Evolutionary conservation across 2,888 invertebrate genomes (phyloP), one percentile per base, ranked within the genome.

Genomic region (Scaptomyza tumidula): DNA sequence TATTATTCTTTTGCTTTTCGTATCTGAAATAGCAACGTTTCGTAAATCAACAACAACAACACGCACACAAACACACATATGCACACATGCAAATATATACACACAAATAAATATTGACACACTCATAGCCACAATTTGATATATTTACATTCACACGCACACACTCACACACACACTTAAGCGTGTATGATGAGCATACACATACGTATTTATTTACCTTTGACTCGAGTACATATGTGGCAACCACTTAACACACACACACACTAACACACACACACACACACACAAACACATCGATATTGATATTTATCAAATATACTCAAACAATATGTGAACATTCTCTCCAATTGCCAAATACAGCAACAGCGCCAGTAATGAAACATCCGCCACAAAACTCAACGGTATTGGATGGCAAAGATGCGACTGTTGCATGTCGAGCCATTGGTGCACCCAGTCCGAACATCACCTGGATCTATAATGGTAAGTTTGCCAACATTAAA

Each of bases 391-490:
- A 95, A 90, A 98, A 98, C 93, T 93, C 96, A 72, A 98, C 98
- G 11, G 96, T 98, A 71, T 93, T 98, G 81, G 98, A 98, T 92
- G 98, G 98, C 56, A 97, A 97, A 93, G 98, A 98, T 93, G 97
- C 97, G 58, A 96, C 96, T 58, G 94, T 98, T 83, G 94, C 94
- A 65, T 99, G 99, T 92, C 94, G 96, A 80, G 98, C 97, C 31
- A 94, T 95, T 58, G 98, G 98, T 53, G 97, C 98, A 16, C 98
- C 98, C 24, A 94, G 95, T 78, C 98, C 99, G 10, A 97, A 96
- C 90, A 94, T 97, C 66, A 96, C 97, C 46, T 99, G 99, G 99
- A 95, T 95, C 89, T 97, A 96, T 90, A 97, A 97, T 93, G 97
- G 98, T 98, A 94, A 94, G 94, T 83, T 4, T 3, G 14, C 13